A percentile compares a stretch with the other conserved stretches of the same genome.
Evolutionary conservation across 2,888 invertebrate genomes (phyloP).

Genomic region (Antitype chi): DNA sequence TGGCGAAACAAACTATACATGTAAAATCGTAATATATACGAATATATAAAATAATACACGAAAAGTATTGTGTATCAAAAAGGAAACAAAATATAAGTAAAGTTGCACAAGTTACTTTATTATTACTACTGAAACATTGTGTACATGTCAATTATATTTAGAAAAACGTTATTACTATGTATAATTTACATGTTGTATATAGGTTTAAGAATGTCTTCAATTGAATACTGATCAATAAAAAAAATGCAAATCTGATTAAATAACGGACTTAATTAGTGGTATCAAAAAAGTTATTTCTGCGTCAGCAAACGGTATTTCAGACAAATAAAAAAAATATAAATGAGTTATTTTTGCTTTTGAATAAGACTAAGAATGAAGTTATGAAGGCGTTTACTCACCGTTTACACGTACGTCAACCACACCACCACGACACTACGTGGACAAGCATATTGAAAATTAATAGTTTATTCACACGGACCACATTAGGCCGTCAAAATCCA

Average conservation of each 20-base stretch:
- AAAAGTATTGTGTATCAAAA: constrained; percentile 8
- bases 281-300: not conserved
- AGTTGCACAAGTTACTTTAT: constrained; percentile 42
- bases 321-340: not conserved
- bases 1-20: not conserved
- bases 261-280: not conserved
- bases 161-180: constrained; percentile 3
- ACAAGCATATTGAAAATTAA: not conserved
- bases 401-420: not conserved
- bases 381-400: not conserved
- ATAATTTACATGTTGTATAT: constrained; percentile 5
- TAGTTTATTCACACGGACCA: not conserved
- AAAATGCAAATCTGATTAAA: not conserved
- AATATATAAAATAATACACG: not conserved
- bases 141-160: constrained; percentile 36
- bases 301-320: not conserved
- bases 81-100: constrained; percentile 7
- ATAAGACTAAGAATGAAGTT: not conserved
- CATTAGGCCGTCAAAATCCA: not conserved
- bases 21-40: not conserved
- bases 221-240: not conserved
- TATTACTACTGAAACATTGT: constrained; percentile 32
- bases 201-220: not conserved
- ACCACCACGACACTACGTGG: not conserved
- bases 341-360: not conserved